Percentiles rank a stretch among this genome's conserved stretches.
Conservation (phyloP, 2,888 invertebrate species). For the Fragum fragum region DNA sequence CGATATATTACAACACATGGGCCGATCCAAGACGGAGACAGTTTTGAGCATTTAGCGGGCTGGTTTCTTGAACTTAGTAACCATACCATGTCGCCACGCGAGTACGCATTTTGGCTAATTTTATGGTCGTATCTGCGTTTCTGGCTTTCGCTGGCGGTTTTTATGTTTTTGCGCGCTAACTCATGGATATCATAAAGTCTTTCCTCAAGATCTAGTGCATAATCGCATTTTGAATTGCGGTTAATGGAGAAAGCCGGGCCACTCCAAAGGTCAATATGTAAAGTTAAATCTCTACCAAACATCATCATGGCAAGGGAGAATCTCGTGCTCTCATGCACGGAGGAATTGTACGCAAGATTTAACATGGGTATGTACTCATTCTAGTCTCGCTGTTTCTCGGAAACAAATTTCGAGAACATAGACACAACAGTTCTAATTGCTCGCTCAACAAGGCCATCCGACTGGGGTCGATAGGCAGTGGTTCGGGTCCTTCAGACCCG, state of each 20-base stretch:
- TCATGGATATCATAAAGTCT: conserved; percentile 1
- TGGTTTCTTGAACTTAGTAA: neutral
- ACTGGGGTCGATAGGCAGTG: too few relatives aligned
- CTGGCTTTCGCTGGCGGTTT: neutral
- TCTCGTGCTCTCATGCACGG: neutral
- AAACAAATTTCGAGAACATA: conserved; percentile 38
- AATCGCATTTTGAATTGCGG: too few relatives aligned
- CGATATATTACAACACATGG: neutral
- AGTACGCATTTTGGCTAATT: neutral
- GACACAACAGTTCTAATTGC: conserved; percentile 29
- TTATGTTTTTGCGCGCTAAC: neutral
- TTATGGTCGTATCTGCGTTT: neutral
- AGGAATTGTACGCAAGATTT: too few relatives aligned
- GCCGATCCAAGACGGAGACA: neutral
- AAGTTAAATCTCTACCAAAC: too few relatives aligned
- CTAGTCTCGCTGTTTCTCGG: conserved; percentile 33
- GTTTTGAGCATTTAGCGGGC: conserved; percentile 9
- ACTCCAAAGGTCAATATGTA: neutral
- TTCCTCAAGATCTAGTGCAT: too few relatives aligned
- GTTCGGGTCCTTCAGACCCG: conserved; percentile 10
- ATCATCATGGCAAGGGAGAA: neutral
- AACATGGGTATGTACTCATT: conserved; percentile 18
- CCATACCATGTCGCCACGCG: conserved; percentile 7
- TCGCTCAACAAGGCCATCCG: too few relatives aligned
- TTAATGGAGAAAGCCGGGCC: neutral